These are phyloP conservation scores for Hippocampus kuda DNA, from an alignment of 2,797 vertebrate genomes.

Conservation along the genomic window DNA sequence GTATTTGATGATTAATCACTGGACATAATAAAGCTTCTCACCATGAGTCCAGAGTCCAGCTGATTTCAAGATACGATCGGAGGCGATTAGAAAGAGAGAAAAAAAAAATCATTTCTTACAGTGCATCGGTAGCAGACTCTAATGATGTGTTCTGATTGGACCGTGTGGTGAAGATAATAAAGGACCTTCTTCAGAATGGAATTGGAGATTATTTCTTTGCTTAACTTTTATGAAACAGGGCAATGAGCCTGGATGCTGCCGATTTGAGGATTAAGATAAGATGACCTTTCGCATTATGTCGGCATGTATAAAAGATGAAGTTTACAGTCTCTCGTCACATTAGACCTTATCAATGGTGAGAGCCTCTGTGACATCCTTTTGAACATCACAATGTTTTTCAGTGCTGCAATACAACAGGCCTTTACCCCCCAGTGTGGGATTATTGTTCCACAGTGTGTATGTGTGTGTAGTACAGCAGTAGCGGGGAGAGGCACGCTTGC, in stretches of 20 bases:
- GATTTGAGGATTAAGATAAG: constrained; percentile 76
- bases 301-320: constrained; percentile 70
- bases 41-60: constrained; percentile 54
- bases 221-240: constrained; percentile 57
- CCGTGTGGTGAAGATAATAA: constrained; percentile 59
- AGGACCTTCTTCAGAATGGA: constrained; percentile 59
- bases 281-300: constrained; percentile 71
- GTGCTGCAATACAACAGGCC: constrained; percentile 53
- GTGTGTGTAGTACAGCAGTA: constrained; percentile 17
- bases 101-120: constrained; percentile 62
- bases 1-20: constrained; percentile 59
- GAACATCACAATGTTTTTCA: constrained; percentile 61
- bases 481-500: constrained; percentile 15
- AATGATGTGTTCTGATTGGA: constrained; percentile 68
- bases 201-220: constrained; percentile 67
- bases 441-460: constrained; percentile 37
- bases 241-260: constrained; percentile 57
- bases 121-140: constrained; percentile 54
- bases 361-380: constrained; percentile 60
- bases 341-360: constrained; percentile 64
- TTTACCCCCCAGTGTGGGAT: constrained; percentile 63
- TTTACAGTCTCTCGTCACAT: constrained; percentile 66
- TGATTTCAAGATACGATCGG: constrained; percentile 61
- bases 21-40: constrained; percentile 64
- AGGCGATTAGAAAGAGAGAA: constrained; percentile 49